phyloP scores from a whole-genome alignment of 2,113 vertebrate genomes.

The Talpa occidentalis region DNA sequence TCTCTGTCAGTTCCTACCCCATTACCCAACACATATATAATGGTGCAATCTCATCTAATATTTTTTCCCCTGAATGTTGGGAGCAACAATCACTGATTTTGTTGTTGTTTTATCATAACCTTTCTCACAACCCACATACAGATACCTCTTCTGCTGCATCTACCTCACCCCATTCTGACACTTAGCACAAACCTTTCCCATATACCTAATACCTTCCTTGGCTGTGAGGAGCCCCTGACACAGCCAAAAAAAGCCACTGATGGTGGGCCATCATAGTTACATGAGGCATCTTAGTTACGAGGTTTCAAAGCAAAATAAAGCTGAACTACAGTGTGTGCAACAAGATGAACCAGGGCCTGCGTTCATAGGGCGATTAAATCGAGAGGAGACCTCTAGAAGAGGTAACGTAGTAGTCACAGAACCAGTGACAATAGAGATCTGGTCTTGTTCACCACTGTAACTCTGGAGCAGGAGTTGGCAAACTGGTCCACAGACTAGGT shows the following conservation, averaged over 20 bases:
- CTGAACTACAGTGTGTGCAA: background rate
- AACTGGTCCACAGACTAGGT: background rate
- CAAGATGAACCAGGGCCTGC: background rate
- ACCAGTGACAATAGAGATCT: background rate
- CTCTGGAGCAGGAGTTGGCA: background rate
- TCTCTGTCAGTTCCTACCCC: background rate
- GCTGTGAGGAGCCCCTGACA: background rate
- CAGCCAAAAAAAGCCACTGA: background rate
- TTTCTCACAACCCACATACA: background rate
- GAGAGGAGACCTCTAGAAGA: background rate
- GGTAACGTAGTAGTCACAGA: background rate
- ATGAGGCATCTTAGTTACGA: background rate
- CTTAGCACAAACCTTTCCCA: background rate
- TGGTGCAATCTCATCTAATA: background rate
- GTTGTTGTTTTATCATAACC: background rate
- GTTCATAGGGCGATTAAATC: background rate
- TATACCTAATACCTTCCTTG: background rate
- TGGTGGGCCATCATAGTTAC: background rate
- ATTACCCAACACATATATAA: background rate
- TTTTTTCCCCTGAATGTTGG: slow-evolving; percentile 29
- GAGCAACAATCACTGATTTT: background rate
- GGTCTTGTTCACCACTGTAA: background rate
- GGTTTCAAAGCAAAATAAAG: background rate
- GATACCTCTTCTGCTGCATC: background rate
- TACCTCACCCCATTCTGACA: background rate